Base-by-base conservation (phyloP, 1,140 invertebrate genomes). In the Manduca sexta region DNA sequence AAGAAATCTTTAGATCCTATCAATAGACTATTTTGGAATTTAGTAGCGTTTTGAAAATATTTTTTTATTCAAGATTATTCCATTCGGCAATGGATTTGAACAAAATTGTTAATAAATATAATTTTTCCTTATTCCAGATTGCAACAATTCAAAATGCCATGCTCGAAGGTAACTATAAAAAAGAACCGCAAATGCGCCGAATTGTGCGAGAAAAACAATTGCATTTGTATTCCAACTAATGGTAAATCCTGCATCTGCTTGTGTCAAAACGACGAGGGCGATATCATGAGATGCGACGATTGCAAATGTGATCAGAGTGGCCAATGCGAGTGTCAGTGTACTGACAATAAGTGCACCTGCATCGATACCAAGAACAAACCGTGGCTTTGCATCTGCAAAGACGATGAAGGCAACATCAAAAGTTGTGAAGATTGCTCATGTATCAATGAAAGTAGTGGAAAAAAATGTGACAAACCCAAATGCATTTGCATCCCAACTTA, bases 201-300 rank as follows among this genome's bases (percentile, higher is more conserved):
- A 11, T 49, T 49, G 43, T 60, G 57, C 15, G 37, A 45, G 13
- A 49, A 54, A 29, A 18, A 45, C 11, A 34, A 30, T 7, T 60
- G 52, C 30, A 35, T 57, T 11, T 68, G 69, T 41, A 50, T 69
- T 18, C 39, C 31, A 8, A 67, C 63, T 8, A 45, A 61, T 7
- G 69, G 58, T 16, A 51, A 64, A 29, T 18, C 50, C n/a, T 65
- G 59, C 14, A 17, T 71, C 37, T 69, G 66, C 21, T 26, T 69
- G 8, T 62, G 53, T 33, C 12, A 56, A 8, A 52, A 73, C 40
- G 48, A 31, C 0, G 53, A 64, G n/a, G 62, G 57, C 0, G 55
- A 64, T 2, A 57, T 69, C 15, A 30, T 56, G 1, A 46, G 16
- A 3, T 65, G 69, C 16, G 45, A 66, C 26, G 62, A 64, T 13